Evolutionary conservation across 2,888 invertebrate species (phyloP), one percentile per base, ranked within the genome.

Genomic region (Prosapia bicincta): DNA sequence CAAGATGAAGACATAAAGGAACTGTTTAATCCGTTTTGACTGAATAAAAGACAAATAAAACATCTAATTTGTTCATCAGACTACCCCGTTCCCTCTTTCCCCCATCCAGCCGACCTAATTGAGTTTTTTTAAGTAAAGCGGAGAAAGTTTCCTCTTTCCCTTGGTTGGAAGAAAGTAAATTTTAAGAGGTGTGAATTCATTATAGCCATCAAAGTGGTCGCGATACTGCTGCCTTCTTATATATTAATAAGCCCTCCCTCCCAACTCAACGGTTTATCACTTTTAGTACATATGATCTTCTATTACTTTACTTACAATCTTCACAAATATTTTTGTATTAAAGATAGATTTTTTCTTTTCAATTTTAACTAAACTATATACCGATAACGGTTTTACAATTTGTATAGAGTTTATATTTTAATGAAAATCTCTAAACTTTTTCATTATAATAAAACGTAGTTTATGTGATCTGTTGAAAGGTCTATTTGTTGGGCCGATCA

Each of bases 151-250:
- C 20, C 54, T 9, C 7, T 9, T 20, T 20, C 20, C 54, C 54
- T n/a, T 20, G 54, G 26, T 69, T 65, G 26, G 26, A 74, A 74
- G 74, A 74, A 74, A 74, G 74, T 74, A 65, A 65, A 74, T 74
- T 74, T 74, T 74, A 74, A 43, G 74, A 66, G 69, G 69, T 73
- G 73, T 43, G 68, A 73, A 73, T 73, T 73, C 73, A 73, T 73
- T 73, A 73, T 26, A 38, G 28, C 10, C 68, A 54, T 73, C 73
- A 73, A 73, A 73, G 68, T 23, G 26, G 68, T 20, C 13, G n/a
- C 23, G 38, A 28, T 13, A 23, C 26, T 1, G 67, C 13, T 0
- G 54, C 13, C 6, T 6, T n/a, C 20, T 54, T 20, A 54, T 54
- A 20, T 54, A 54, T 54, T 54, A 54, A 20, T 54, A 54, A 54